Percentiles rank a stretch among this genome's conserved stretches.
Conservation (phyloP, 2,888 invertebrate genomes). For the Panzeria rudis region DNA sequence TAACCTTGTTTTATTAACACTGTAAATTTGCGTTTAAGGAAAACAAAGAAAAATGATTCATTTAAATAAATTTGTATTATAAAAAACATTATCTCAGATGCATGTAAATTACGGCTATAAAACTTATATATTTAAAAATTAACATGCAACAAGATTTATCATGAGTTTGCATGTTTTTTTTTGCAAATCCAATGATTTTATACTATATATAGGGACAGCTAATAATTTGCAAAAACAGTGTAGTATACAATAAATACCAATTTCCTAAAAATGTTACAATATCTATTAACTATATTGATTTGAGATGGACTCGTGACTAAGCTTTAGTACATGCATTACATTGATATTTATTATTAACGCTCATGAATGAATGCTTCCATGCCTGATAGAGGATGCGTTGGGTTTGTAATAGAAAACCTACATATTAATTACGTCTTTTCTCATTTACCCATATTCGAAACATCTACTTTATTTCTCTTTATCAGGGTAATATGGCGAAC, state of each 20-base stretch:
- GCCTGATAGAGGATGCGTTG: too few relatives aligned
- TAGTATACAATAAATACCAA: background rate
- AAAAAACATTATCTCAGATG: background rate
- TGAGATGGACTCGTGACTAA: too few relatives aligned
- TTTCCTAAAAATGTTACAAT: background rate
- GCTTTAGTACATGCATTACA: too few relatives aligned
- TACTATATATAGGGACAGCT: background rate
- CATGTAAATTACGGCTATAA: background rate
- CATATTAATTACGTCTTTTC: too few relatives aligned
- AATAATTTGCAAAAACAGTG: background rate
- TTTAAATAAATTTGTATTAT: slow-evolving; percentile 9
- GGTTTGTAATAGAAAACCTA: too few relatives aligned
- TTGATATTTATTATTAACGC: too few relatives aligned
- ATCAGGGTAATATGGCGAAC: too few relatives aligned
- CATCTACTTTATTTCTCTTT: too few relatives aligned
- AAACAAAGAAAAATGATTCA: background rate
- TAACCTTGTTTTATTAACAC: slow-evolving; percentile 6
- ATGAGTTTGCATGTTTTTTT: background rate
- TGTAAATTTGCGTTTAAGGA: background rate
- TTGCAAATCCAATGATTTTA: background rate
- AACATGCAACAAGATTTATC: slow-evolving; percentile 1
- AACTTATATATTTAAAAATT: background rate
- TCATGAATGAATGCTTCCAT: too few relatives aligned
- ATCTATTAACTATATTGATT: too few relatives aligned
- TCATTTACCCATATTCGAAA: too few relatives aligned